Evolutionary conservation across 1,140 invertebrate species (phyloP), one percentile per base, ranked within the genome.

Genomic region (Drosophila obscura): DNA sequence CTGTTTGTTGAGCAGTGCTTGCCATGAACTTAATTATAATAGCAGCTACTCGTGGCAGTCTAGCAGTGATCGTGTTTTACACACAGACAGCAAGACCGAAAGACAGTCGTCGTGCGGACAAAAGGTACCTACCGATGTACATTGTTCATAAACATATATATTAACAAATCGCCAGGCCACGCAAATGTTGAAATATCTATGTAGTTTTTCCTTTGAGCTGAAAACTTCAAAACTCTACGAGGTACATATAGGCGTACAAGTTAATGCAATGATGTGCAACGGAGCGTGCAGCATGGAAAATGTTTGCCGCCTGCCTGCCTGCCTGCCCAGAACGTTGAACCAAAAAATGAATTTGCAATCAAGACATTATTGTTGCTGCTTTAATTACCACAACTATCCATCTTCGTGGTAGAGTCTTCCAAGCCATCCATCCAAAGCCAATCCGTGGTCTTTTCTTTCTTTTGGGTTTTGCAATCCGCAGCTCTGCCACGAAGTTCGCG

Each of bases 1-100:
- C 35, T 39, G 35, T 39, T 4, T 39, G 0, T 28, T 39, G 35
- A 13, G 11, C 4, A 13, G 35, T 39, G 35, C 35, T 71, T 51
- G 56, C 76, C 78, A 79, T 79, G 76, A 81, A 81, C 78, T 81
- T 81, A 81, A 79, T 81, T 81, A 76, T 71, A 81, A 74, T 72
- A 76, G 46, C 60, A 50, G 35, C 35, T 43, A 31, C 22, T 41
- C 56, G 41, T 46, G 52, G 52, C 62, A 31, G 50, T 26, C 62
- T 51, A 63, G 35, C 35, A 39, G 35, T 13, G 35, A 74, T 77
- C 72, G 65, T 77, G 75, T 77, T 57, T 61, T 28, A 56, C 50
- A 44, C 46, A 48, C 50, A 28, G 22, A 56, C 59, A 56, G 50
- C 64, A 39, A 62, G 35, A 39, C 35, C 13, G 35, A 39, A 39